These are phyloP conservation scores for Xenops minutus DNA, from an alignment of 2,797 vertebrate species.

Conservation along the genomic window DNA sequence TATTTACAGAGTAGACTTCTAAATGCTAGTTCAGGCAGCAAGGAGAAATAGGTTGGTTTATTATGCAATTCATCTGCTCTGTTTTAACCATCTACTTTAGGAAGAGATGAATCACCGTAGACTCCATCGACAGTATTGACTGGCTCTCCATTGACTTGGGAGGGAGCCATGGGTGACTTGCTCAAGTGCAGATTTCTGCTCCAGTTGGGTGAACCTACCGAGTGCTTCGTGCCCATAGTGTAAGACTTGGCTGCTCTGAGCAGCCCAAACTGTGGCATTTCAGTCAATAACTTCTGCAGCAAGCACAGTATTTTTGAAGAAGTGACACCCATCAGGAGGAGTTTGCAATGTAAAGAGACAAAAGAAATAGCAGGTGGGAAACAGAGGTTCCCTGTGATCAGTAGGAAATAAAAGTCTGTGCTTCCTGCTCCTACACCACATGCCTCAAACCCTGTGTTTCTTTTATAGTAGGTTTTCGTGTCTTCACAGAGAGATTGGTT, in stretches of 20 bases:
- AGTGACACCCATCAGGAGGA: neutral
- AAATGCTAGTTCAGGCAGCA: neutral
- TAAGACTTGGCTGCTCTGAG: neutral
- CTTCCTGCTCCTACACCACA: neutral
- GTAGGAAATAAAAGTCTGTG: neutral
- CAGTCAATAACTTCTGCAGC: neutral
- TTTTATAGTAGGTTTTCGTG: neutral
- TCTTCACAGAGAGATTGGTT: neutral
- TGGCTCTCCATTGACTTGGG: neutral
- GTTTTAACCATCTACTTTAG: conserved; percentile 20
- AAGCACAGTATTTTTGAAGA: neutral
- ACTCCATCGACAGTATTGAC: conserved; percentile 21
- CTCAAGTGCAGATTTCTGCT: conserved; percentile 10
- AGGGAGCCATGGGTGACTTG: neutral
- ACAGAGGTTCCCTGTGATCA: neutral
- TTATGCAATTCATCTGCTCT: conserved; percentile 25
- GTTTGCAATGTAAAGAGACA: neutral
- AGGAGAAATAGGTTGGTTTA: neutral
- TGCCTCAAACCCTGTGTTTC: neutral
- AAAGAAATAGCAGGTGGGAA: neutral
- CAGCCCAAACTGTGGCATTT: neutral
- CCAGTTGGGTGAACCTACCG: neutral
- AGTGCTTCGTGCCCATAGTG: neutral
- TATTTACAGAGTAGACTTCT: neutral
- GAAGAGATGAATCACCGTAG: neutral